Conservation (phyloP, 2,888 invertebrate species). For the Athalia circularis region DNA sequence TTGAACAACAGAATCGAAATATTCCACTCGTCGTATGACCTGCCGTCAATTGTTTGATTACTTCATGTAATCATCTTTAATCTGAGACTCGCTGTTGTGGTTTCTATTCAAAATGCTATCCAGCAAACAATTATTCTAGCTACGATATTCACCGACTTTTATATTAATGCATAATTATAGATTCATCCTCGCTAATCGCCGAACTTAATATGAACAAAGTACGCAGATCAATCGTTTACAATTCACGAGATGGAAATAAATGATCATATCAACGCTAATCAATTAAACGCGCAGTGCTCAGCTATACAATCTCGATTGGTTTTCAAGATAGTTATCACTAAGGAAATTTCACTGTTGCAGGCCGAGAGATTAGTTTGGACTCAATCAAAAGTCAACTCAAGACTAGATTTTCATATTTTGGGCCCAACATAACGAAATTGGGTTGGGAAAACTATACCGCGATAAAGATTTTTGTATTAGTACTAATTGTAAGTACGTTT, state of each 20-base stretch:
- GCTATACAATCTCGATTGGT: background rate
- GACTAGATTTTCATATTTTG: no score
- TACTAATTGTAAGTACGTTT: no score
- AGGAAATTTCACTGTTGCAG: no score
- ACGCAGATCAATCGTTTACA: background rate
- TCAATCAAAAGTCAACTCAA: no score
- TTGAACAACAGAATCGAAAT: conserved; percentile 42
- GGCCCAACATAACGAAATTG: no score
- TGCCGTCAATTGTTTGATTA: conserved; percentile 48
- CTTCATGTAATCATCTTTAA: conserved; percentile 40
- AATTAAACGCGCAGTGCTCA: conserved; percentile 7
- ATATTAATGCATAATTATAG: conserved; percentile 12
- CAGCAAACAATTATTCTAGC: conserved; percentile 1
- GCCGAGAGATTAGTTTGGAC: no score
- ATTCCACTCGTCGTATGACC: conserved; percentile 41
- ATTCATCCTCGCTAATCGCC: background rate
- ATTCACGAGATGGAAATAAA: background rate
- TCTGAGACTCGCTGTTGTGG: conserved; percentile 34
- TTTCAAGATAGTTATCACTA: background rate
- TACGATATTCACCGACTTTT: background rate
- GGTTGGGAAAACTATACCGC: no score
- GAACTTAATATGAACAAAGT: background rate
- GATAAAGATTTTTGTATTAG: no score
- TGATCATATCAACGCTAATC: conserved; percentile 5
- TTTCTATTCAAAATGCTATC: conserved; percentile 21